These are phyloP conservation scores for Trissolcus japonicus DNA, from an alignment of 2,888 invertebrate genomes.

Conservation along the genomic window DNA sequence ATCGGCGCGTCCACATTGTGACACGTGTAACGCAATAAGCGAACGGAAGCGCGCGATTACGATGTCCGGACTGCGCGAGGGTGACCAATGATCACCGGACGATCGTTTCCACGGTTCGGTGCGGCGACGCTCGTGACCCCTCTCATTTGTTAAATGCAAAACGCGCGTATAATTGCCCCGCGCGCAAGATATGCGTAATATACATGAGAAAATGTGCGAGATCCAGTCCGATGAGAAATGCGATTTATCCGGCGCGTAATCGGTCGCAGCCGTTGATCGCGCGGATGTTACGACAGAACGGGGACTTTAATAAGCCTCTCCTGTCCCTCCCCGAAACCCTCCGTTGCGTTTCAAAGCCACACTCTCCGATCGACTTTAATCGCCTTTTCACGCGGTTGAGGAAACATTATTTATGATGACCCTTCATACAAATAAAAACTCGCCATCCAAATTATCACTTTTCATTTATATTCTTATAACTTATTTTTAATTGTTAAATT, in stretches of 20 bases:
- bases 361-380: too few species aligned
- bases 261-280: conserved; percentile 12
- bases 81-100: conserved; percentile 71
- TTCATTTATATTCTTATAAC: too few species aligned
- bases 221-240: conserved; percentile 44
- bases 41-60: conserved; percentile 75
- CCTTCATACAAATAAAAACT: too few species aligned
- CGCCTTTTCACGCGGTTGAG: too few species aligned
- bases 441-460: too few species aligned
- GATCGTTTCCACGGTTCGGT: conserved; percentile 75
- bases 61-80: conserved; percentile 71
- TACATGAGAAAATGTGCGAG: conserved; percentile 48
- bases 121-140: conserved; percentile 63
- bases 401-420: too few species aligned
- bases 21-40: conserved; percentile 68
- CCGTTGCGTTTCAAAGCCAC: too few species aligned
- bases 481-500: too few species aligned
- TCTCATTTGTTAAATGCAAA: conserved; percentile 34
- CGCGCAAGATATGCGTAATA: conserved; percentile 44
- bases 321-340: neutral
- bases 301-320: conserved; percentile 10
- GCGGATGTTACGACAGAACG: conserved; percentile 31
- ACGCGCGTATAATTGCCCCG: conserved; percentile 45
- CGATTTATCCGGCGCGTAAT: conserved; percentile 38
- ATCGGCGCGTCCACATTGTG: conserved; percentile 57